Base-by-base conservation (phyloP, 2,797 vertebrate species). In the Schizopygopsis malacanthus region DNA sequence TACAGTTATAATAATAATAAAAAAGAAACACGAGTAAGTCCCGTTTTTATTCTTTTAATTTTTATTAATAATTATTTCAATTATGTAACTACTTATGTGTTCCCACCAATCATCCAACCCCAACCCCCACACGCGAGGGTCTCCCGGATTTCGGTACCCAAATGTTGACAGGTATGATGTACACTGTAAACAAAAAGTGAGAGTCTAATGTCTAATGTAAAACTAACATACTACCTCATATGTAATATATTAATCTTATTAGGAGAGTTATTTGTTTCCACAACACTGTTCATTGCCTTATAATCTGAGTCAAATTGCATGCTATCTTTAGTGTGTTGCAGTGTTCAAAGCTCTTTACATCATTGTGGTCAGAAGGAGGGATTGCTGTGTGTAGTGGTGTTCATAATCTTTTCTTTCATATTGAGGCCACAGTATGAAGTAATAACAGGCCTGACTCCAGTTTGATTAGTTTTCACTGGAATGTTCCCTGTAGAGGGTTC, bases 391-490 rank as follows among this genome's bases (percentile, higher is more conserved):
- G n/a, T 33, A 71, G 45, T 65, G 8, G 8, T 79, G 65, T 80
- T 28, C 76, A 10, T 82, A 47, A 59, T 73, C 10, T 13, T 71
- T 80, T 82, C 52, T 85, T 67, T 85, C 18, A 41, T 76, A 37
- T 61, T 59, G 83, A 82, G 77, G 41, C 47, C 54, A 61, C 18
- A 43, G 41, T 52, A 33, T 85, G 45, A 79, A 72, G 67, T 77
- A 77, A 81, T 83, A 77, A 83, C 75, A 81, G 71, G 4, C 11
- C 39, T 43, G 69, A 63, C 67, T 79, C 39, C 25, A 72, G 54
- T 56, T 82, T 85, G 54, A 83, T 88, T 85, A 73, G 70, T 85
- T 56, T 85, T 72, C 75, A 65, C 47, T 89, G 87, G 61, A 89
- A 87, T 83, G 69, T 72, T 70, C 75, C 69, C 59, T 80, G 61